Conservation (phyloP, 2,113 vertebrate species). For the Psilopsiagon aymara region DNA sequence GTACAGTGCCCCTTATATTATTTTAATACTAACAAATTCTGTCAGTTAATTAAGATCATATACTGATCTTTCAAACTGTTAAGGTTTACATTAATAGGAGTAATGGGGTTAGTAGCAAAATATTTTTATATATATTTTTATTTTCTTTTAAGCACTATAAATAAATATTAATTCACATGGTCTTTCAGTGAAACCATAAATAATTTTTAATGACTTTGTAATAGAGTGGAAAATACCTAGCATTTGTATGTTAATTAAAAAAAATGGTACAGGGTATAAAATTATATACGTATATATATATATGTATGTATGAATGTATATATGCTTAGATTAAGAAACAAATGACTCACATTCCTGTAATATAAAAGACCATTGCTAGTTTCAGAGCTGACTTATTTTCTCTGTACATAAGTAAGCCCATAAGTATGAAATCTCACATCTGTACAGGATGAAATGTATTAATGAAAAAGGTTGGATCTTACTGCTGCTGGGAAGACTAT, state of each 20-base stretch:
- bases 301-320: constrained; percentile 76
- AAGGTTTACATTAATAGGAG: constrained; percentile 80
- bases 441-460: constrained; percentile 82
- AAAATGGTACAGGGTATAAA: constrained; percentile 77
- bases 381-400: constrained; percentile 75
- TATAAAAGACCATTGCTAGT: constrained; percentile 76
- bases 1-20: constrained; percentile 61
- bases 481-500: constrained; percentile 73
- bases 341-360: constrained; percentile 78
- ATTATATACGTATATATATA: constrained; percentile 75
- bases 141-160: constrained; percentile 79
- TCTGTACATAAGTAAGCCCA: constrained; percentile 79
- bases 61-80: constrained; percentile 76
- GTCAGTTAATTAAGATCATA: constrained; percentile 71
- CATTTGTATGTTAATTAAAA: constrained; percentile 76
- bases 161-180: constrained; percentile 73
- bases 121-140: constrained; percentile 82
- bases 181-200: constrained; percentile 78
- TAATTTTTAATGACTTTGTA: constrained; percentile 81
- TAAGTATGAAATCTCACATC: constrained; percentile 72
- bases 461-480: constrained; percentile 73
- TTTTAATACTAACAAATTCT: constrained; percentile 71
- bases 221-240: constrained; percentile 73
- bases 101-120: constrained; percentile 77
- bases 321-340: constrained; percentile 75